Base-by-base conservation (phyloP, 2,888 invertebrate genomes). In the Tillus elongatus region DNA sequence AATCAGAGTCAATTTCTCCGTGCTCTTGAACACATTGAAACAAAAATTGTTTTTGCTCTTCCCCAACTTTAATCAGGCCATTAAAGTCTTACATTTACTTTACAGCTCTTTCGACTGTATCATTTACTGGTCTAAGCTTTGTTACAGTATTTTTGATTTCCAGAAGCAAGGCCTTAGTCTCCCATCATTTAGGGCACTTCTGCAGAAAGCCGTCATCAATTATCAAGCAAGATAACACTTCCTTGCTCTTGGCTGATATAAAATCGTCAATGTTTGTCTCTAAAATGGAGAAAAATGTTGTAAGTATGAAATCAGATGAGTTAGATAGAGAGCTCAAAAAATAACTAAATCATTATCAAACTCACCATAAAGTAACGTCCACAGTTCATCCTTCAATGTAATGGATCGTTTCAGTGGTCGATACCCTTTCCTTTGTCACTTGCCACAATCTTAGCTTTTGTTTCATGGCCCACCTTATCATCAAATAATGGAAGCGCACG, bases 31-130 rank as follows among this genome's bases (percentile, higher is more conserved):
- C 43, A 36, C 40, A 43, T 26, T 38, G 39, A 37, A 48, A 35
- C 15, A 51, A 32, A 41, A 43, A 45, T 41, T 48, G 42, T 34
- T 52, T 49, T 38, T 52, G 50, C 39, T 50, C 45, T 40, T 50
- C 43, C 16, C 47, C 41, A 39, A 37, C 46, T 3, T 46, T 49
- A 13, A 52, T 44, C 15, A 41, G 41, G 28, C 46, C 44, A 41
- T 51, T 48, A 36, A 48, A 49, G 24, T 47, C 44, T 43, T 47
- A 43, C 40, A 51, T 48, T 29, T 46, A 36, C 32, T 51, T 51
- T 11, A 51, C 47, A 9, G 33, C 43, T 37, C 48, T 46, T 37
- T 43, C 42, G 11, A 44, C 49, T 37, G 40, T 38, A 36, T 53
- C 51, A 31, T 37, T 41, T 13, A 45, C 32, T 27, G 39, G 33